phyloP scores from a whole-genome alignment of 2,888 invertebrate species.

The Orthonychiurus folsomi region DNA sequence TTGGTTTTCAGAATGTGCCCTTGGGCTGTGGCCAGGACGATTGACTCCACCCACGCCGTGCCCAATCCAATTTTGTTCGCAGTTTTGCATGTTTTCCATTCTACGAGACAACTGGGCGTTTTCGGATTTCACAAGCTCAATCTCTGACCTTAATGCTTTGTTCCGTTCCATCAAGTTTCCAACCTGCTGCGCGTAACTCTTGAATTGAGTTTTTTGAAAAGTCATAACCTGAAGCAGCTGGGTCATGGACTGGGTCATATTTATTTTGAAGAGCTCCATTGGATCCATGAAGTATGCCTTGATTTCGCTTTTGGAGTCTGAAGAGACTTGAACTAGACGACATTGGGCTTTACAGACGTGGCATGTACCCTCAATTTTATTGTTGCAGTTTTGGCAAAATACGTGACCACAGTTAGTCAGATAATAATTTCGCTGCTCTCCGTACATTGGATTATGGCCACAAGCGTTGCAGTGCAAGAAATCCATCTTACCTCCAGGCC shows the following conservation, averaged over 20 bases:
- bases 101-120: not conserved
- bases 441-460: not conserved
- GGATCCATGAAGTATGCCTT: constrained; percentile 7
- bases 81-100: not conserved
- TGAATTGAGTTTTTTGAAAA: not conserved
- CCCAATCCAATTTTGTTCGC: not conserved
- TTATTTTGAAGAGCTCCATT: not conserved
- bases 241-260: not conserved
- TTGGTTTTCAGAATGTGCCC: too few species aligned
- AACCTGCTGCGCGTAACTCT: not conserved
- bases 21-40: too few species aligned
- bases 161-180: not conserved
- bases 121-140: not conserved
- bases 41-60: too few species aligned
- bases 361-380: not conserved
- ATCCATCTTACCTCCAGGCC: too few species aligned
- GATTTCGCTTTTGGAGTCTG: not conserved
- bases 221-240: not conserved
- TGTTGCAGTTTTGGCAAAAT: not conserved
- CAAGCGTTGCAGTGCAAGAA: constrained; percentile 2
- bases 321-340: not conserved
- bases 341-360: not conserved
- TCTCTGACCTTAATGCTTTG: not conserved
- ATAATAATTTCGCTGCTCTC: not conserved
- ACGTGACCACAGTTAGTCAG: constrained; percentile 3